Base-by-base conservation (phyloP, 2,113 vertebrate species). In the Corynorhinus townsendii region DNA sequence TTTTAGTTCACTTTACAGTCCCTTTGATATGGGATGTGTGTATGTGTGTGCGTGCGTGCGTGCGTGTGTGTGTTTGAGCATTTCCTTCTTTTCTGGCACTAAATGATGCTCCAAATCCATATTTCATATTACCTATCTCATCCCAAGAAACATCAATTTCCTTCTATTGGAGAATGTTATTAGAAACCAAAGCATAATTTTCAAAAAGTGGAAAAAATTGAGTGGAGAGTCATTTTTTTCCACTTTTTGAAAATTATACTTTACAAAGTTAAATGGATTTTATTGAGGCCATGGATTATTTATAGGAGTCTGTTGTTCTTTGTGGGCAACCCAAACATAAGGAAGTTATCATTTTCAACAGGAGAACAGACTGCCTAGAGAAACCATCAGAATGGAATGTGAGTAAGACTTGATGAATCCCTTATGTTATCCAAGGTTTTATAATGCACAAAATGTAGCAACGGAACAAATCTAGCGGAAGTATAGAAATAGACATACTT, bases 281-380 rank as follows among this genome's bases (percentile, higher is more conserved):
- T 95, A 14, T 82, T 95, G 90, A 40, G 76, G 14, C 4, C 89
- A 33, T 81, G 85, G 84, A 86, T 96, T 93, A 71, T 76, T 93
- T 96, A 85, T 40, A 35, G 0, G 35, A 0, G 1, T 92, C 7
- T 0, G 24, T 83, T 83, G 4, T 24, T 82, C 4, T 89, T 81
- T 87, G 47, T 79, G 47, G 35, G 2, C 26, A 80, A 68, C 0
- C 62, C 12, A 84, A 92, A 54, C 49, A 68, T 79, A 43, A 97
- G 66, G 92, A 92, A 91, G 7, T 47, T 59, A 16, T 72, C 11
- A 86, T 14, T 88, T 86, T 82, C 56, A 17, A 73, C 38, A 82
- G 54, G 90, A 71, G 6, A 97, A 19, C 3, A 73, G 14, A 35
- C 47, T 88, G 45, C 5, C 0, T 73, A 71, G 1, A 93, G 17